A percentile compares a stretch with the other conserved stretches of the same genome.
phyloP scores from a whole-genome alignment of 2,113 vertebrate species.

The Eidolon helvum region DNA sequence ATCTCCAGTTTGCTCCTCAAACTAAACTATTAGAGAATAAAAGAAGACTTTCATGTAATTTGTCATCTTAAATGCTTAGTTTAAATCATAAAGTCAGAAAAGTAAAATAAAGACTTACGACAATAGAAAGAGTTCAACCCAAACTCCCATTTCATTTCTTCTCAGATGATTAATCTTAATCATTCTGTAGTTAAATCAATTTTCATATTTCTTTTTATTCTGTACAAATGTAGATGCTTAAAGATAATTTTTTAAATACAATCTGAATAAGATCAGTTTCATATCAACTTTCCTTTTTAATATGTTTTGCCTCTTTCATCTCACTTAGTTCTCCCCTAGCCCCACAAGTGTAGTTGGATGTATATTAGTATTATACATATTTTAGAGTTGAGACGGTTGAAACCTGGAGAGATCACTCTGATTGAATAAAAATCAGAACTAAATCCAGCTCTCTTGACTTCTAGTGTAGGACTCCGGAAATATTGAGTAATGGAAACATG shows the following conservation, averaged over 20 bases:
- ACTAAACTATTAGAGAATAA: not conserved
- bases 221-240: not conserved
- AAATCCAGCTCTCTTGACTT: not conserved
- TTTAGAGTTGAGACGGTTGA: not conserved
- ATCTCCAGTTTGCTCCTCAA: not conserved
- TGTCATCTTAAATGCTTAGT: not conserved
- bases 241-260: not conserved
- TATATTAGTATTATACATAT: not conserved
- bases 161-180: not conserved
- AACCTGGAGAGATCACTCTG: not conserved
- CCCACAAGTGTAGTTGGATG: rapidly evolving
- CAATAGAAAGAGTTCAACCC: not conserved
- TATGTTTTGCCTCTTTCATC: not conserved
- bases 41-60: not conserved
- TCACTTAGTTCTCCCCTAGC: not conserved
- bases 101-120: not conserved
- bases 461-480: not conserved
- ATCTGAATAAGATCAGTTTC: not conserved
- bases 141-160: not conserved
- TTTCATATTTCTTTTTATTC: not conserved
- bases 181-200: not conserved
- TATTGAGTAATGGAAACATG: not conserved
- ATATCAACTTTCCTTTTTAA: not conserved
- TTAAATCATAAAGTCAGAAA: not conserved
- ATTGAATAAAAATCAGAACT: not conserved